Evolutionary conservation across 30 jellyfish, hydroid and myxozoan genomes (phyloP), one percentile per base, ranked within the genome.

Genomic region (Rhopilema esculentum): DNA sequence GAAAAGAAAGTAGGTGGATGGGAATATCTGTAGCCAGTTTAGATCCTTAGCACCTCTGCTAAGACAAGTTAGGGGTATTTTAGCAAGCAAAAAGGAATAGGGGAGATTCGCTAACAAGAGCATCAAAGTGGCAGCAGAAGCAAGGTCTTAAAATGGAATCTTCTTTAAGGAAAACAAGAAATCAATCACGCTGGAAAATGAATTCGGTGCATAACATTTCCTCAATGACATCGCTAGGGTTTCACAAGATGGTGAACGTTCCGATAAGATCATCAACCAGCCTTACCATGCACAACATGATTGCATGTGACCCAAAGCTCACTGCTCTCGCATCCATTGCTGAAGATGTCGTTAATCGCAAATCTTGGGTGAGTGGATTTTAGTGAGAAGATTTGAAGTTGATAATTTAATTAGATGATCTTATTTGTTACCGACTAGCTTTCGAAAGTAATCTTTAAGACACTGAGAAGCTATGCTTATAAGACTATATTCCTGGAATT

Each of bases 251-350:
- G 12, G 75, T 27, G 20, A 81, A 29, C 31, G 49, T 81, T 24
- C 91, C 75, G 18, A 20, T 65, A 16, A 57, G 91, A 8, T 81
- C 91, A 23, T 65, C 91, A 12, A 67, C 91, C 20, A 81, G 91
- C 63, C 67, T 81, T n/a, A 81, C 84, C 20, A 18, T 73, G 0
- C 19, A 21, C 74, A 66, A 81, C 22, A 25, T 81, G 61, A 32
- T 81, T 48, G 63, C 48, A 12, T 30, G 49, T 31, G 84, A 73
- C 69, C 84, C 69, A 0, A 73, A 33, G 69, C 49, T 73, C 18
- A 30, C 69, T 4, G 69, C 84, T 15, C 69, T 73, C 16, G 68
- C 69, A 73, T 32, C 77, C 7, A 67, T 67, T 26, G 77, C 78
- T 29, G 91, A 81, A 16, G 66, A 27, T 1, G 62, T 81, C 66